A percentile compares a stretch with the other conserved stretches of the same genome.
These are phyloP conservation scores for Cyanoderma ruficeps DNA, from an alignment of 2,113 vertebrate genomes.

Conservation along the genomic window DNA sequence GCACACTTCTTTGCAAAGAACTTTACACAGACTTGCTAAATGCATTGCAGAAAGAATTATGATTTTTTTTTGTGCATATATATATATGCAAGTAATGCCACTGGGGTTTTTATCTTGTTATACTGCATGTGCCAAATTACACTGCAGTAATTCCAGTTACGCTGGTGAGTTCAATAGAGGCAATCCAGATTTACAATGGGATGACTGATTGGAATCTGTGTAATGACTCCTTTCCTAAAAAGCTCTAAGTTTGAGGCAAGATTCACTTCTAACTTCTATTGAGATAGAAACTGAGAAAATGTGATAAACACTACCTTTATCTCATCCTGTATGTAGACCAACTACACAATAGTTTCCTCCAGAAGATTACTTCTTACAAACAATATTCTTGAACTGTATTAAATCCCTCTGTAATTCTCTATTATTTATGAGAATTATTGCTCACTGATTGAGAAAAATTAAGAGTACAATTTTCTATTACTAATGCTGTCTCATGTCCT, in stretches of 20 bases:
- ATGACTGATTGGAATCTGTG: constrained; percentile 29
- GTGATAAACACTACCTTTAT: constrained; percentile 9
- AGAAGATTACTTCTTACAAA: background rate
- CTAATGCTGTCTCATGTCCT: background rate
- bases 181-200: constrained; percentile 36
- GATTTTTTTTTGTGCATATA: constrained; percentile 25
- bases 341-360: background rate
- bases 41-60: background rate
- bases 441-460: background rate
- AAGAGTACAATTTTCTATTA: background rate
- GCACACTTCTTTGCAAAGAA: background rate
- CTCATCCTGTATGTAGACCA: background rate
- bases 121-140: constrained; percentile 9
- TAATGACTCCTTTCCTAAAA: constrained; percentile 42
- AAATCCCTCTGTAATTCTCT: background rate
- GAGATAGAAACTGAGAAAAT: constrained; percentile 33
- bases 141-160: constrained; percentile 4
- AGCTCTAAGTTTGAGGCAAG: constrained; percentile 15
- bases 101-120: constrained; percentile 1
- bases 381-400: background rate
- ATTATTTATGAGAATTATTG: background rate
- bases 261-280: background rate
- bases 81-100: background rate
- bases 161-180: background rate
- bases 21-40: background rate